Percentiles rank a stretch among this genome's conserved stretches.
Conservation (phyloP, 2,113 vertebrate genomes). For the Polyodon spathula region DNA sequence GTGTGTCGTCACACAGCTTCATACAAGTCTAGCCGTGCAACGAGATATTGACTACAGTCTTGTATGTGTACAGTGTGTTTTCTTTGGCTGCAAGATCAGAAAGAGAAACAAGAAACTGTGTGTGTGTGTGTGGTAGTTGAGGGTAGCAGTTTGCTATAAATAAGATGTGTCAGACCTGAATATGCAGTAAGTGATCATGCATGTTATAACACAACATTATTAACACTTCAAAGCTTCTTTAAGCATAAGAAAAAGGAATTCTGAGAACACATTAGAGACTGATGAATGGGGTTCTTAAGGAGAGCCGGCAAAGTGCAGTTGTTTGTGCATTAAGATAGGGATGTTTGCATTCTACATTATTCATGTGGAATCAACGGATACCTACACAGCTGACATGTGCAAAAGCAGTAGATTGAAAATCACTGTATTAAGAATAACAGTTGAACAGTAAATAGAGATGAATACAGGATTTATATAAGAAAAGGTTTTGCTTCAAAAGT, state of each 20-base stretch:
- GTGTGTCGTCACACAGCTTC: too few relatives aligned
- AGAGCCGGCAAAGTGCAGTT: slow-evolving; percentile 26
- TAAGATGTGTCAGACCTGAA: too few relatives aligned
- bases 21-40: too few relatives aligned
- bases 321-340: slow-evolving; percentile 38
- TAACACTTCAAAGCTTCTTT: neutral
- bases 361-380: slow-evolving; percentile 31
- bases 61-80: too few relatives aligned
- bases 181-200: neutral
- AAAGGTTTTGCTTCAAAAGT: neutral
- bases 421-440: slow-evolving; percentile 30
- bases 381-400: slow-evolving; percentile 40
- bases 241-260: slow-evolving; percentile 7
- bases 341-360: slow-evolving; percentile 43
- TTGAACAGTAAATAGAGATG: slow-evolving; percentile 34
- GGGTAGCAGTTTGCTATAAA: too few relatives aligned
- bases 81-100: too few relatives aligned
- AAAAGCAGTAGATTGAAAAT: slow-evolving; percentile 39
- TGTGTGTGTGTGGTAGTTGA: too few relatives aligned
- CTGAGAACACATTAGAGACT: slow-evolving; percentile 40
- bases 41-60: too few relatives aligned
- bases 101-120: too few relatives aligned
- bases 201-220: neutral
- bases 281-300: slow-evolving; percentile 46
- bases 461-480: slow-evolving; percentile 11